Conservation (phyloP, 2,888 invertebrate species). For the Melikaiella ostensackeni region DNA sequence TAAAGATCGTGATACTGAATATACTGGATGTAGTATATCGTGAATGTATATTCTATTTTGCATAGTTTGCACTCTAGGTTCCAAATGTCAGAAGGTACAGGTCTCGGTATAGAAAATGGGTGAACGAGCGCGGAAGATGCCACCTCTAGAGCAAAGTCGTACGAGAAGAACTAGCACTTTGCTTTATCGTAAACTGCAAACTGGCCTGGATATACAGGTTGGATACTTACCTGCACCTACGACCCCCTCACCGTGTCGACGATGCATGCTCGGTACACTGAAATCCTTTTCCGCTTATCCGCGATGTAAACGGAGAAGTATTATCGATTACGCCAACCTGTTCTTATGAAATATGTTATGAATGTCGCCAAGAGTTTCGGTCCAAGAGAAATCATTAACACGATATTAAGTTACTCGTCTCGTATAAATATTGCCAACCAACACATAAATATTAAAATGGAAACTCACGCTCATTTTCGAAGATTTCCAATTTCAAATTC, state of each 20-base stretch:
- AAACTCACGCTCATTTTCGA: background rate
- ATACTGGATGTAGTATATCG: background rate
- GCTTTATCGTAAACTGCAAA: conserved; percentile 52
- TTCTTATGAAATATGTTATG: conserved; percentile 33
- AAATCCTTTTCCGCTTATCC: conserved; percentile 59
- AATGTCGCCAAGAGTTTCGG: conserved; percentile 36
- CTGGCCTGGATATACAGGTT: conserved; percentile 57
- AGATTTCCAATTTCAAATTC: background rate
- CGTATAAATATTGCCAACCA: conserved; percentile 11
- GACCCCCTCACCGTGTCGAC: conserved; percentile 47
- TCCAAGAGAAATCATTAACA: conserved; percentile 29
- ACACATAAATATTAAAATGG: conserved; percentile 17
- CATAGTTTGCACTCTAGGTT: conserved; percentile 42
- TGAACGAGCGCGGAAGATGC: conserved; percentile 50
- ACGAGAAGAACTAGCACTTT: conserved; percentile 53
- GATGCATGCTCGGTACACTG: conserved; percentile 49
- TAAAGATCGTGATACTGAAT: background rate
- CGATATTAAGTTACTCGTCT: conserved; percentile 26
- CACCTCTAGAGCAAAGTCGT: conserved; percentile 44
- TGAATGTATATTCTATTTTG: conserved; percentile 1
- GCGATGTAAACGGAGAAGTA: conserved; percentile 50
- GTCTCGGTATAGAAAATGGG: conserved; percentile 48
- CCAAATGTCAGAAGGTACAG: conserved; percentile 66
- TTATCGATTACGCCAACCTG: conserved; percentile 50
- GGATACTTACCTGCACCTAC: conserved; percentile 55